Base-by-base conservation (phyloP, 2,113 vertebrate genomes). In the Rhinogobius similis region DNA sequence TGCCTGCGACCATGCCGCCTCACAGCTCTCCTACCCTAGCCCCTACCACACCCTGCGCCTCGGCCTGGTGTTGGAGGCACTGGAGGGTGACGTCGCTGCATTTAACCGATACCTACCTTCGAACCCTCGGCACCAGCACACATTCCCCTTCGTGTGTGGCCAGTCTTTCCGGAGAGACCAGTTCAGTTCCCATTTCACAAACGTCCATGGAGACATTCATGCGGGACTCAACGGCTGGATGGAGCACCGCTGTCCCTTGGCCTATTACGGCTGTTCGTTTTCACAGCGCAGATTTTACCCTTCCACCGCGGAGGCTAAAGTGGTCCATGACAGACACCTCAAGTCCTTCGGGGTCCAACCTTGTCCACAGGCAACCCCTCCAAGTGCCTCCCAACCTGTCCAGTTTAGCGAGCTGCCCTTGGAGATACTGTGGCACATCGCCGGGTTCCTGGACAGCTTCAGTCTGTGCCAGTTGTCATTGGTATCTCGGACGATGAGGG, bases 211-310 rank as follows among this genome's bases (percentile, higher is more conserved):
- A 62, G 98, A 99, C 83, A 98, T 99, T 87, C 97, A 99, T 43
- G 96, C 97, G 20, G 97, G 97, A 68, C 95, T 99, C 75, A 98
- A 98, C 26, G 98, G 98, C 72, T 99, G 98, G 96, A 97, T 99
- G 95, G 98, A 99, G 83, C 96, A 97, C 76, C 94, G 97, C 65
- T 99, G 98, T 73, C 98, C 98, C 1, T 90, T 99, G 72, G 97
- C 98, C 0, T 98, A 98, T 89, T 99, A 99, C 68, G 98, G 98
- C 70, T 99, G 98, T 87, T 96, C 97, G 0, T 98, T 96, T 83
- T 98, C 96, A 79, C 98, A 99, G 73, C 92, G 96, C 75, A 93
- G 96, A 88, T 95, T 99, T 88, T 96, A 96, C 73, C 96, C 97
- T 38, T 94, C 95, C 50, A 87, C 86, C 23, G 92, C 92, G 76